phyloP scores from a whole-genome alignment of 2,113 vertebrate species.

The Hiodon tergisus region DNA sequence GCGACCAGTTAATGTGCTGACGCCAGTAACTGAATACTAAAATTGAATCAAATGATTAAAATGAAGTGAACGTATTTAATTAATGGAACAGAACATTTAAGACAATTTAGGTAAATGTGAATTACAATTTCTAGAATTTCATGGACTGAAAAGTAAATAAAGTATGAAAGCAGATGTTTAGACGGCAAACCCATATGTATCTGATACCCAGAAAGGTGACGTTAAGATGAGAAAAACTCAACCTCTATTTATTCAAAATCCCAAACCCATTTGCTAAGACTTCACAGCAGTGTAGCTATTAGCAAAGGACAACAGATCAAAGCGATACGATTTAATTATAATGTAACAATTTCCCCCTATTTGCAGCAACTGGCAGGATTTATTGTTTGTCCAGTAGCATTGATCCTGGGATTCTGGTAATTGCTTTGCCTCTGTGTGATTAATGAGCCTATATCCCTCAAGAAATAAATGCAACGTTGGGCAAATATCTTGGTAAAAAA shows the following conservation, averaged over 20 bases:
- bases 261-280: conserved; percentile 44
- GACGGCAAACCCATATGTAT: neutral
- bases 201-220: neutral
- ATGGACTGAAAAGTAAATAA: too few relatives aligned
- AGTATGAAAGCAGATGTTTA: too few relatives aligned
- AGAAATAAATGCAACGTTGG: conserved; percentile 38
- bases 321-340: conserved; percentile 48
- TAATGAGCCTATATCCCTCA: conserved; percentile 52
- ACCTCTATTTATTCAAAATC: neutral
- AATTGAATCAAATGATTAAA: neutral
- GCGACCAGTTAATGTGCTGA: neutral
- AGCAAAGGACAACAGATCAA: conserved; percentile 43
- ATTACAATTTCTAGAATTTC: too few relatives aligned
- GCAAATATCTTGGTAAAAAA: conserved; percentile 12
- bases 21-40: neutral
- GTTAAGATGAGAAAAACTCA: neutral
- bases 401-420: conserved; percentile 63
- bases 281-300: conserved; percentile 43
- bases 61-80: neutral
- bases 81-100: neutral
- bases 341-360: conserved; percentile 37
- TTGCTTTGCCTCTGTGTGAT: conserved; percentile 59
- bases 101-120: neutral
- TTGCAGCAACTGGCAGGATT: conserved; percentile 42
- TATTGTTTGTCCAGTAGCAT: conserved; percentile 52